A percentile compares a stretch with the other conserved stretches of the same genome.
phyloP scores from a whole-genome alignment of 2,113 vertebrate species.

The Galemys pyrenaicus region DNA sequence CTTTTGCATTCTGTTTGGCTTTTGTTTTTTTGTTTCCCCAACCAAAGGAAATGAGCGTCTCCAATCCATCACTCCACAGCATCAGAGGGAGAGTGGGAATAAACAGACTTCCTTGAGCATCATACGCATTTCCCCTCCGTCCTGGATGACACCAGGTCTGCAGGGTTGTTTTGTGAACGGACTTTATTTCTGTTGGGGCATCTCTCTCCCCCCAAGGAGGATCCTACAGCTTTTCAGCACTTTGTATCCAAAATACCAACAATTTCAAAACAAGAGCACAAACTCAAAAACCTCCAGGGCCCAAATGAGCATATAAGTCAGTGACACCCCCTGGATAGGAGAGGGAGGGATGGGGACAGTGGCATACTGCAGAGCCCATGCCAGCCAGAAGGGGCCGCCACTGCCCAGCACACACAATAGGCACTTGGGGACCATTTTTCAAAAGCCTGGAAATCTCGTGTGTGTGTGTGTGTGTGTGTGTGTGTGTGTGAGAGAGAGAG shows the following conservation, averaged over 20 bases:
- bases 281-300: not conserved
- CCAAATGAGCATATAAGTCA: not conserved
- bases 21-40: slow-evolving; percentile 52
- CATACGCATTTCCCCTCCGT: not conserved
- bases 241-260: not conserved
- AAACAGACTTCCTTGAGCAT: slow-evolving; percentile 74
- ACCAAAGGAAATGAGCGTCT: slow-evolving; percentile 84
- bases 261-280: not conserved
- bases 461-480: too few relatives aligned
- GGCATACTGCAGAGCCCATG: not conserved
- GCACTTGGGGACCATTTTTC: not conserved
- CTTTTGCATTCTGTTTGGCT: slow-evolving; percentile 17
- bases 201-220: not conserved
- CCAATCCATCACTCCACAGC: slow-evolving; percentile 81
- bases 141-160: too few relatives aligned
- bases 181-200: not conserved
- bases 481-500: not conserved
- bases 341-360: not conserved
- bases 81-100: slow-evolving; percentile 78
- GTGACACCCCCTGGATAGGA: accelerated
- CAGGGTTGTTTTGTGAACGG: not conserved
- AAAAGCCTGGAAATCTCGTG: not conserved
- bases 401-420: not conserved
- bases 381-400: not conserved
- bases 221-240: not conserved